phyloP scores from a whole-genome alignment of 2,888 invertebrate species.

The Euplagia quadripunctaria region DNA sequence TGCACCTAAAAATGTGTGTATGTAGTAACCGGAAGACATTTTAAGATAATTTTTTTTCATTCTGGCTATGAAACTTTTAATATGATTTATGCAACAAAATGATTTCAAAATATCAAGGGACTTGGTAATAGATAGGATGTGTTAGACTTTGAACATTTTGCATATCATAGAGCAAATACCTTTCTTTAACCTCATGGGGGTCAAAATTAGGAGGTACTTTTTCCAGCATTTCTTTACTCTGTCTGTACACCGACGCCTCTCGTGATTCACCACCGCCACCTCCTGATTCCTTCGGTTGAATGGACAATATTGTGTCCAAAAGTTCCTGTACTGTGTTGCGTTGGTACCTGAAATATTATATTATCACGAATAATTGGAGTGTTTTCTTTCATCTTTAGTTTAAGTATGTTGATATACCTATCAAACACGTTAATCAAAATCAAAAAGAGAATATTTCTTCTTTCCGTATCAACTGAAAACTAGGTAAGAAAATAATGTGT shows the following conservation, averaged over 20 bases:
- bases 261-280: slow-evolving; percentile 93
- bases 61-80: too few species aligned
- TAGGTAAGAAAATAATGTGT: too few species aligned
- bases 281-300: slow-evolving; percentile 95
- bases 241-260: slow-evolving; percentile 91
- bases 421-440: too few species aligned
- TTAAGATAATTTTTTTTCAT: too few species aligned
- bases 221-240: slow-evolving; percentile 92
- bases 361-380: neutral
- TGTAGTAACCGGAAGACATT: too few species aligned
- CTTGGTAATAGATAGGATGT: too few species aligned
- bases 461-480: too few species aligned
- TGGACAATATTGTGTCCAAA: slow-evolving; percentile 93
- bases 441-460: too few species aligned
- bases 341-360: slow-evolving; percentile 88
- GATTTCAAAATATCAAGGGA: too few species aligned
- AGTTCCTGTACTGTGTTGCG: slow-evolving; percentile 92
- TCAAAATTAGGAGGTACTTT: slow-evolving; percentile 93
- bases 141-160: too few species aligned
- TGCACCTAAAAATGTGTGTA: too few species aligned
- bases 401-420: neutral
- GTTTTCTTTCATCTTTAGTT: neutral
- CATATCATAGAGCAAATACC: slow-evolving; percentile 66
- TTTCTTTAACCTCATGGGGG: slow-evolving; percentile 92
- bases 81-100: too few species aligned